Evolutionary conservation across 2,113 vertebrate genomes (phyloP), one percentile per base, ranked within the genome.

Genomic region (Cephalopterus ornatus): DNA sequence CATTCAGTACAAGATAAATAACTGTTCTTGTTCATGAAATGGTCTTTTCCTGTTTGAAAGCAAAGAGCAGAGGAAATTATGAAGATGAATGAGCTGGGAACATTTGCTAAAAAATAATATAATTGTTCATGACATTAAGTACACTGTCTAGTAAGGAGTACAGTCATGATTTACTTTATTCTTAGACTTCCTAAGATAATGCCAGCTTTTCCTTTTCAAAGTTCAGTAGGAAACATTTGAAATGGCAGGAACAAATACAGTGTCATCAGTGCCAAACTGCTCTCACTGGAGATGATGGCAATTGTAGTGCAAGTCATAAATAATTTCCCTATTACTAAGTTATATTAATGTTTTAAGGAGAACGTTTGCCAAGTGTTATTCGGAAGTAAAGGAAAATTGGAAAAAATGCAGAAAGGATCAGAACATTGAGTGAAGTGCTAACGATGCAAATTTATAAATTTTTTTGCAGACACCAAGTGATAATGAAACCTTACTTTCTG

Each of bases 11-110:
- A 26, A 70, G 59, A 80, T 65, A 93, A 96, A 88, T 79, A 83
- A 81, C 76, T 74, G n/a, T 27, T 84, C 68, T 92, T 89, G 44
- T 94, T 97, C 2, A 0, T 86, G 21, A 92, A 95, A 53, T 75
- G 58, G 32, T 59, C 17, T 91, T 62, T 93, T 97, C 88, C 92
- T 95, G 68, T 67, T 77, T 81, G 49, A 81, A 93, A 81, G 93
- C 73, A 96, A 96, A 95, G 72, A 93, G 39, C 63, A 75, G 76
- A 86, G 96, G 95, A 94, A 95, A 83, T 55, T 88, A 49, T 81
- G 61, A 86, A 96, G 56, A 94, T 86, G 56, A 2, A 0, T 52
- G 58, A 89, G n/a, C 59, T 91, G 66, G 77, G 67, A 94, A 49
- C 74, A 53, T 94, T 97, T 59, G 33, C 66, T 92, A 68, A 94